Conservation (phyloP, 2,797 vertebrate genomes). For the Odontamblyopus lacepedii region DNA sequence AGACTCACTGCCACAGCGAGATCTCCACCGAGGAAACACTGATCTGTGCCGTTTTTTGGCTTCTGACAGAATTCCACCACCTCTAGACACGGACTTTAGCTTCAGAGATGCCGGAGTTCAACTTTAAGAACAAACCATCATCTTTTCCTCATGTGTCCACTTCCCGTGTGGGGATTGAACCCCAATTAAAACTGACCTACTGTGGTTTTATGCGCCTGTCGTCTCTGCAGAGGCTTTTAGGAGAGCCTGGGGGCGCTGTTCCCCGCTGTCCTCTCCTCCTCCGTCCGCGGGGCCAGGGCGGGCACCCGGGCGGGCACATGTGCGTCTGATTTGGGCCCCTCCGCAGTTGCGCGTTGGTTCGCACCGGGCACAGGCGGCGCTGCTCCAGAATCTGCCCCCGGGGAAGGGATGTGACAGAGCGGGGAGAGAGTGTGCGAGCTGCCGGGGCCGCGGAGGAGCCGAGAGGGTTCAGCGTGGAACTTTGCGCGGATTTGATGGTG, state of each 20-base stretch:
- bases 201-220: constrained; percentile 13
- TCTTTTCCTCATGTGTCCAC: neutral
- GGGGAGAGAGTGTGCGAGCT: constrained; percentile 41
- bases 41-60: no score
- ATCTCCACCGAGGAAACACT: no score
- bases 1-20: no score
- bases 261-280: neutral
- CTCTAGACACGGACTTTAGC: no score
- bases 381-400: constrained; percentile 44
- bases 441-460: constrained; percentile 30
- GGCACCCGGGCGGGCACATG: constrained; percentile 43
- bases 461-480: neutral
- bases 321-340: constrained; percentile 55
- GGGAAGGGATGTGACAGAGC: constrained; percentile 62
- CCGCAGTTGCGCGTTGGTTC: neutral
- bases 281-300: neutral
- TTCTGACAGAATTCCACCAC: no score
- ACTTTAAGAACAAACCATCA: no score
- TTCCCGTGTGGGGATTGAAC: neutral
- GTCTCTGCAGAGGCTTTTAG: neutral
- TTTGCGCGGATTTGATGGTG: constrained; percentile 59
- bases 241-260: constrained; percentile 15
- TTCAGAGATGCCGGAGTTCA: no score
- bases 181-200: constrained; percentile 20
- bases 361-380: constrained; percentile 45